Conservation (phyloP, 2,888 invertebrate genomes). For the Alloscopus bannaensis region DNA sequence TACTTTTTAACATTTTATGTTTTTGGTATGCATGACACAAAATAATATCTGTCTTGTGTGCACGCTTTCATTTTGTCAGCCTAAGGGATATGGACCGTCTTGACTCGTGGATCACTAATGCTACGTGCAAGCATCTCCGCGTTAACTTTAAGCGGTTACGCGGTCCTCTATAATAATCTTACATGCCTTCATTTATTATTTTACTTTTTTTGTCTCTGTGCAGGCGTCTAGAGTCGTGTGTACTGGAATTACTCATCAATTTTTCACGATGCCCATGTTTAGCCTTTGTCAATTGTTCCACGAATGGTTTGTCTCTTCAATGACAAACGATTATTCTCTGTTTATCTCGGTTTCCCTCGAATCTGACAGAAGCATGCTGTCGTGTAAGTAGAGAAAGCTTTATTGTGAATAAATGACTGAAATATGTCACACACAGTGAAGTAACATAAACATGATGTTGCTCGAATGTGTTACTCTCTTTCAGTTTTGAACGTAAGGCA, state of each 20-base stretch:
- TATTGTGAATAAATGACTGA: slow-evolving; percentile 31
- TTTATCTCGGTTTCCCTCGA: slow-evolving; percentile 24
- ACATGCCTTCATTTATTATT: too few relatives aligned
- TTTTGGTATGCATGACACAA: too few relatives aligned
- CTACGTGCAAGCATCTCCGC: not conserved
- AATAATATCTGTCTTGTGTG: not conserved
- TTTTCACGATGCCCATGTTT: slow-evolving; percentile 54
- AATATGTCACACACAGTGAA: slow-evolving; percentile 10
- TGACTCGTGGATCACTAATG: too few relatives aligned
- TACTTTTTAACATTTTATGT: not conserved
- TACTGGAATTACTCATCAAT: slow-evolving; percentile 60
- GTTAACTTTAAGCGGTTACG: too few relatives aligned
- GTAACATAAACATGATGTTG: too few relatives aligned
- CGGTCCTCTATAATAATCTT: too few relatives aligned
- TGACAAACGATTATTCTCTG: slow-evolving; percentile 2
- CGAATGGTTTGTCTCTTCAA: slow-evolving; percentile 25
- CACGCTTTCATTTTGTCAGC: not conserved
- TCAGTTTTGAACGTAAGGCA: not conserved
- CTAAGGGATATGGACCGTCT: too few relatives aligned
- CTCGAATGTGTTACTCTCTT: too few relatives aligned
- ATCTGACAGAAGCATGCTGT: slow-evolving; percentile 48
- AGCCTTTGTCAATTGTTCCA: slow-evolving; percentile 42
- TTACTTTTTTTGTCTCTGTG: too few relatives aligned
- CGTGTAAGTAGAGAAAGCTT: slow-evolving; percentile 39
- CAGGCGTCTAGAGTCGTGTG: not conserved